phyloP scores from a whole-genome alignment of 2,888 invertebrate species.

The Odontomyia ornata region DNA sequence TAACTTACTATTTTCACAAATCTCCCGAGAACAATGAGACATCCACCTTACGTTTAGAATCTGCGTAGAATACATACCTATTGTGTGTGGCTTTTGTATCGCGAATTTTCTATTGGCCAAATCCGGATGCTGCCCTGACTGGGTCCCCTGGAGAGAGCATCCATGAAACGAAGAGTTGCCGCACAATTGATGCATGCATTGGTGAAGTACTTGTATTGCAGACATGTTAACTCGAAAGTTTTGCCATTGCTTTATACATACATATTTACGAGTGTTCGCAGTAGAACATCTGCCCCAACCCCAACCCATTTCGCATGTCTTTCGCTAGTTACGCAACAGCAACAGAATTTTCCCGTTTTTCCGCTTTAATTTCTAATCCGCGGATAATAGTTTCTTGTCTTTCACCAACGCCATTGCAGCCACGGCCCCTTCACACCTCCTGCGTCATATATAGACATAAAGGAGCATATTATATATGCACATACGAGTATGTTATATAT shows the following conservation, averaged over 20 bases:
- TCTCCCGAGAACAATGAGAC: neutral
- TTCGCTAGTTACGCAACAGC: slow-evolving; percentile 32
- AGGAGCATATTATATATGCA: neutral
- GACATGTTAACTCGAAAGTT: neutral
- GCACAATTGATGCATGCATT: neutral
- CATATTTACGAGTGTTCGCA: no score
- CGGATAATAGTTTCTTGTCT: slow-evolving; percentile 11
- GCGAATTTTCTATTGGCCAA: slow-evolving; percentile 5
- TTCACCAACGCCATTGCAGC: neutral
- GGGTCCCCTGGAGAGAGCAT: neutral
- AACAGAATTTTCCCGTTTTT: slow-evolving; percentile 33
- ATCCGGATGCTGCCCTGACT: neutral
- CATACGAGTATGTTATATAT: no score
- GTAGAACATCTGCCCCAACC: neutral
- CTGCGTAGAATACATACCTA: neutral
- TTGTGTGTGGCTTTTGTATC: slow-evolving; percentile 7
- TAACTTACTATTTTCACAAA: neutral
- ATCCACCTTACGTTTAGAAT: neutral
- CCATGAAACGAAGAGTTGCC: neutral
- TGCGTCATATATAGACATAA: neutral
- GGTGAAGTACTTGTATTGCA: neutral
- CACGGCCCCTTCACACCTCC: neutral
- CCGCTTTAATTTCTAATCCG: slow-evolving; percentile 22
- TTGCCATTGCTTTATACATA: no score
- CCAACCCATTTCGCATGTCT: neutral